These are phyloP conservation scores for Patella depressa DNA, from an alignment of 2,888 invertebrate genomes.

Conservation along the genomic window DNA sequence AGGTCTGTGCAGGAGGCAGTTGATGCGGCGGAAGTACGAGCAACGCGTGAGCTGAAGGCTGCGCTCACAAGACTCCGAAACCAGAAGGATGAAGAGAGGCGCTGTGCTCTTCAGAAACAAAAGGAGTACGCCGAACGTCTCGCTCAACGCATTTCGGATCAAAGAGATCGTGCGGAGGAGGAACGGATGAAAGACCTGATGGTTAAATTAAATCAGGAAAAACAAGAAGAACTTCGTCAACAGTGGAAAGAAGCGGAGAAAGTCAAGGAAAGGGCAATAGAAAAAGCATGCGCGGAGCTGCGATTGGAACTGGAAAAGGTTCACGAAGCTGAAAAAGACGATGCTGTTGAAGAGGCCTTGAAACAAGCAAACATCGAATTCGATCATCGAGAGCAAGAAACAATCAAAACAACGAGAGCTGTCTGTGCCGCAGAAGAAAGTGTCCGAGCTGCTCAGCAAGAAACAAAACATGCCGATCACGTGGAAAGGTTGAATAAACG, in stretches of 20 bases:
- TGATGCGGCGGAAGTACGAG: constrained; percentile 56
- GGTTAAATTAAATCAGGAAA: constrained; percentile 53
- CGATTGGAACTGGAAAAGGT: constrained; percentile 51
- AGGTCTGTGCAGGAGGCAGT: constrained; percentile 56
- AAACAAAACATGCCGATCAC: constrained; percentile 54
- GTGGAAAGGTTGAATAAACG: constrained; percentile 52
- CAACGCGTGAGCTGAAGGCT: constrained; percentile 59
- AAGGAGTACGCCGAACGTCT: constrained; percentile 62
- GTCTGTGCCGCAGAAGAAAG: constrained; percentile 59
- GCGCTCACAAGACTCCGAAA: constrained; percentile 52
- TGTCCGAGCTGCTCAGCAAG: constrained; percentile 55
- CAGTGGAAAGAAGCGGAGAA: constrained; percentile 62
- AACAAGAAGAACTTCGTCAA: constrained; percentile 54
- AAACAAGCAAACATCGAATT: constrained; percentile 60
- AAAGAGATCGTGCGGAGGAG: constrained; percentile 60
- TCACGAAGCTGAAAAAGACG: constrained; percentile 57
- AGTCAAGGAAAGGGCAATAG: constrained; percentile 56
- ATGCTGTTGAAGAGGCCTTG: constrained; percentile 58
- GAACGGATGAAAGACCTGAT: constrained; percentile 58
- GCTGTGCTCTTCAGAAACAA: constrained; percentile 55
- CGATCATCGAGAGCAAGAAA: constrained; percentile 52
- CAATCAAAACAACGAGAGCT: constrained; percentile 51
- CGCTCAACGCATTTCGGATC: constrained; percentile 56
- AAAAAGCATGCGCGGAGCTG: constrained; percentile 55
- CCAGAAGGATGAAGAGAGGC: constrained; percentile 57